Evolutionary conservation across 35 echinoderm and acorn worm genomes (phyloP).

Genomic region (Stichopus chloronotus): DNA sequence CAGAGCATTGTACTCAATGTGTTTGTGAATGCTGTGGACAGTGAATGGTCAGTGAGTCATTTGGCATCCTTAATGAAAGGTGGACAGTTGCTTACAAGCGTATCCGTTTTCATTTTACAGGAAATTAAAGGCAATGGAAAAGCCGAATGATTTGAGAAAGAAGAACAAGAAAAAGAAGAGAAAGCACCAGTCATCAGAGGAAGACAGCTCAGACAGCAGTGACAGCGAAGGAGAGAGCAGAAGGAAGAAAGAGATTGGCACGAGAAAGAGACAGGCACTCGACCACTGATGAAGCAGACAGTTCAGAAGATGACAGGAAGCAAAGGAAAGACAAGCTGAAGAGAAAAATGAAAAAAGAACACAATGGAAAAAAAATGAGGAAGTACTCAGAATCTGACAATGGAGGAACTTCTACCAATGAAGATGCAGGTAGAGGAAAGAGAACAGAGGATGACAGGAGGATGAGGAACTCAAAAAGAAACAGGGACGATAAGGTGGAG

Average conservation of each 20-base stretch:
- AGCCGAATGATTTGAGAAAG: conserved; percentile 40
- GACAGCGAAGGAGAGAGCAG: neutral
- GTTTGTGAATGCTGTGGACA: no score
- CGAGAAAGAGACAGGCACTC: conserved; percentile 2
- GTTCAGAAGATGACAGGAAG: conserved; percentile 47
- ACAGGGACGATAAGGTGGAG: neutral
- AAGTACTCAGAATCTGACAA: conserved; percentile 29
- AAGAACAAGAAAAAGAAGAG: conserved; percentile 39
- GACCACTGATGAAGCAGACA: neutral
- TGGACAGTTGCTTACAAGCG: no score
- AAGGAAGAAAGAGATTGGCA: conserved; percentile 26
- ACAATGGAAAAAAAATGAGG: neutral
- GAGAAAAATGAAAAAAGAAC: neutral
- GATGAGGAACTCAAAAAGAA: neutral
- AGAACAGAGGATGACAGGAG: neutral
- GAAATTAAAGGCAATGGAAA: conserved; percentile 58
- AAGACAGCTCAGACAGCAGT: conserved; percentile 10
- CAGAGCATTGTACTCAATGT: no score
- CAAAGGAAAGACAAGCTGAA: conserved; percentile 28
- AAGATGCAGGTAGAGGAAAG: conserved; percentile 6
- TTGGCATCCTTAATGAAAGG: no score
- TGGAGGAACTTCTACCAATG: neutral
- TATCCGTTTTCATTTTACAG: neutral
- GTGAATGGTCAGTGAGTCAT: no score
- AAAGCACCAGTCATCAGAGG: conserved; percentile 25